phyloP scores from a whole-genome alignment of 2,888 invertebrate species.

The Eretmocerus hayati region DNA sequence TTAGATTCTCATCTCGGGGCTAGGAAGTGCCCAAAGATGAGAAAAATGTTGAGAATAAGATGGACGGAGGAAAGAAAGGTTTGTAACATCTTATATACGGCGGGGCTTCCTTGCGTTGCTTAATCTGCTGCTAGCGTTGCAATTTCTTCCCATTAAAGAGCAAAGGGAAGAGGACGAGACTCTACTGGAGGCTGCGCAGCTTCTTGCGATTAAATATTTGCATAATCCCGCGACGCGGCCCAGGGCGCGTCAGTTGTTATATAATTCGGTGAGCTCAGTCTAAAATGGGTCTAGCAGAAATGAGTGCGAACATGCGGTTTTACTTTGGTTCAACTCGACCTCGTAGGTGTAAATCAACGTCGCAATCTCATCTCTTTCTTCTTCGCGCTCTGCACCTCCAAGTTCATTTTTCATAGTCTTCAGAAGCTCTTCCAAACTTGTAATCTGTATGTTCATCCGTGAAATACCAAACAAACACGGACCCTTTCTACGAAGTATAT shows the following conservation, averaged over 20 bases:
- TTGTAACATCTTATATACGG: slow-evolving; percentile 27
- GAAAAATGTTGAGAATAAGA: slow-evolving; percentile 3
- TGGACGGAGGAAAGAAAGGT: slow-evolving; percentile 13
- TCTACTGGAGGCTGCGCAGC: neutral
- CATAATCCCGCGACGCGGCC: slow-evolving; percentile 35
- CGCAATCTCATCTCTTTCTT: too few relatives aligned
- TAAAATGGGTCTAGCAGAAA: neutral
- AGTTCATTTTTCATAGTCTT: too few relatives aligned
- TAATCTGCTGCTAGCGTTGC: slow-evolving; percentile 45
- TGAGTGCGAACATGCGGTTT: slow-evolving; percentile 3
- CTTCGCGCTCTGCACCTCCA: too few relatives aligned
- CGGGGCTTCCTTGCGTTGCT: slow-evolving; percentile 33
- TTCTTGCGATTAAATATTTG: slow-evolving; percentile 44
- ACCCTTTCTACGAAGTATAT: too few relatives aligned
- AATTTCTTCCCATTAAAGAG: slow-evolving; percentile 45
- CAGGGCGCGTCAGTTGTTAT: slow-evolving; percentile 28
- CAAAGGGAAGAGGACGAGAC: slow-evolving; percentile 5
- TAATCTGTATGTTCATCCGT: slow-evolving; percentile 12
- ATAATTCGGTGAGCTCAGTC: slow-evolving; percentile 8
- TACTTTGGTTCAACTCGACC: slow-evolving; percentile 6
- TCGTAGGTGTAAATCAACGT: slow-evolving; percentile 8
- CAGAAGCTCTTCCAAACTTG: slow-evolving; percentile 4
- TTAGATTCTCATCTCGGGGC: slow-evolving; percentile 40
- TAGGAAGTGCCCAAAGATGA: slow-evolving; percentile 23
- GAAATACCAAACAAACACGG: too few relatives aligned